phyloP scores from a whole-genome alignment of 2,797 vertebrate genomes.

The Phataginus tetradactyla region DNA sequence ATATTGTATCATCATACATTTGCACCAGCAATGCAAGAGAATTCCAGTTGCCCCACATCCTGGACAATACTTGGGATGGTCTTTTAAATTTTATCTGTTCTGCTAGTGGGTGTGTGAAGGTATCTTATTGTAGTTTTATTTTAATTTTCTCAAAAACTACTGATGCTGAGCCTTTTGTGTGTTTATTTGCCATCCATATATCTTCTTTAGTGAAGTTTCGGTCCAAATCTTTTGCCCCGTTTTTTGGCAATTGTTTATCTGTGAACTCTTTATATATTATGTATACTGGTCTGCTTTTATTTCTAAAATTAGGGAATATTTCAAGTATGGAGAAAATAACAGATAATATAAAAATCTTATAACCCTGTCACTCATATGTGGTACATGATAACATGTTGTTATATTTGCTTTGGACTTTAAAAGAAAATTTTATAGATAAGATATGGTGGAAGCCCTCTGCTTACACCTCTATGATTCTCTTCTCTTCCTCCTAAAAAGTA shows the following conservation, averaged over 20 bases:
- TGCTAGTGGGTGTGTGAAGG: neutral
- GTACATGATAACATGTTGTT: neutral
- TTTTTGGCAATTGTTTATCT: neutral
- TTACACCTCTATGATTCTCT: neutral
- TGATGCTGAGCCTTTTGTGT: neutral
- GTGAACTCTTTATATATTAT: neutral
- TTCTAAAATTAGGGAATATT: neutral
- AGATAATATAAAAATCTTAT: neutral
- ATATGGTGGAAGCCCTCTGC: neutral
- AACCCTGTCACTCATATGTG: neutral
- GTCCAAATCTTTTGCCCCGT: neutral
- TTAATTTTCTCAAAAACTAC: neutral
- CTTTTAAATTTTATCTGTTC: neutral
- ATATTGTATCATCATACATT: neutral
- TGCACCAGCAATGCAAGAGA: neutral
- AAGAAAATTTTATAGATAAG: neutral
- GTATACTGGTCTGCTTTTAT: neutral
- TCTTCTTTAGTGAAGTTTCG: neutral
- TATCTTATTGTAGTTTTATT: neutral
- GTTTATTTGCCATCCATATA: neutral
- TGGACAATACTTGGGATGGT: neutral
- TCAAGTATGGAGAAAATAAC: neutral
- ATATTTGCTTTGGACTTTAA: neutral
- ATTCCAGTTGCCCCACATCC: neutral
- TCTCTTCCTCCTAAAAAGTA: neutral